These are phyloP conservation scores for Cryptosula pallasiana DNA, from an alignment of 2,888 invertebrate species.

Conservation along the genomic window DNA sequence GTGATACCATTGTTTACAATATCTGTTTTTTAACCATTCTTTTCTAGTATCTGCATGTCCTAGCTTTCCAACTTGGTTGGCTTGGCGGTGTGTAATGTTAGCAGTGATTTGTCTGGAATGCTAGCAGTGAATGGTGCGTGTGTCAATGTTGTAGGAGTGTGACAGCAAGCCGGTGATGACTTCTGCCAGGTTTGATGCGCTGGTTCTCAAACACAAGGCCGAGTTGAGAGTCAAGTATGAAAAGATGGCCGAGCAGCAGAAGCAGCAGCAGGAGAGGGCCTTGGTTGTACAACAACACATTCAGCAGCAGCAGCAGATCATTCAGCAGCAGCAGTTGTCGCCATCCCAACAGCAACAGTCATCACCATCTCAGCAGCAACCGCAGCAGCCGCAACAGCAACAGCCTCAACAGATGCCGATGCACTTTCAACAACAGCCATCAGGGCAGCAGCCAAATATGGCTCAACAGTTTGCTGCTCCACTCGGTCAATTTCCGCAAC, in stretches of 20 bases:
- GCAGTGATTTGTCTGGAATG: no score
- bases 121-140: no score
- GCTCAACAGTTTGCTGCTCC: not conserved
- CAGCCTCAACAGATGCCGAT: not conserved
- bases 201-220: constrained; percentile 66
- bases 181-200: constrained; percentile 83
- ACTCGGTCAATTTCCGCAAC: not conserved
- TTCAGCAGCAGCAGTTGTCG: not conserved
- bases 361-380: not conserved
- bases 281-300: not conserved
- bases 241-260: constrained; percentile 32
- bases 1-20: no score
- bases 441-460: not conserved
- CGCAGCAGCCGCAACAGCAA: not conserved
- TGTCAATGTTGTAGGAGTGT: constrained; percentile 36
- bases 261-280: constrained; percentile 17
- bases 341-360: not conserved
- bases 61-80: no score
- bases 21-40: no score
- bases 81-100: no score
- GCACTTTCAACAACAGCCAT: not conserved
- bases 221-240: constrained; percentile 43
- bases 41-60: no score
- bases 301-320: not conserved
- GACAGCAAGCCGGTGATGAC: constrained; percentile 47